Conservation (phyloP, 92 coral and sea anemone genomes). For the Umimayanthus chanpuru region DNA sequence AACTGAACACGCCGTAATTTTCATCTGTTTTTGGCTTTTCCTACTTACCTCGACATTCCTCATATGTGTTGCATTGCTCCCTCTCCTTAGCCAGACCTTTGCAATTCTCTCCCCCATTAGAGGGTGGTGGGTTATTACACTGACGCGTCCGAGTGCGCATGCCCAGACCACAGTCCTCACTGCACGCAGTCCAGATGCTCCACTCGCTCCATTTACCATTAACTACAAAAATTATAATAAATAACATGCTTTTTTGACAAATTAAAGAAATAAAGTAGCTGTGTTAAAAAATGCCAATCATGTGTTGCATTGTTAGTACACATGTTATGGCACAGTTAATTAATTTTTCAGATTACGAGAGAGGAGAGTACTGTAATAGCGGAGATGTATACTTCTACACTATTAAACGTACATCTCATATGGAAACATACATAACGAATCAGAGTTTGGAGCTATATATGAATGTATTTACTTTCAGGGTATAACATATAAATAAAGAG, state of each 20-base stretch:
- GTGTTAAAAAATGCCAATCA: too few relatives aligned
- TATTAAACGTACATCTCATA: not conserved
- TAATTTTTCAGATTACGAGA: too few relatives aligned
- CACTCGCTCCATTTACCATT: conserved; percentile 6
- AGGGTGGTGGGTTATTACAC: not conserved
- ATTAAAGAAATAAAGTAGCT: too few relatives aligned
- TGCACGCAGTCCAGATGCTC: not conserved
- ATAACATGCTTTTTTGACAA: too few relatives aligned
- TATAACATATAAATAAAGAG: too few relatives aligned
- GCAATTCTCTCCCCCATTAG: not conserved
- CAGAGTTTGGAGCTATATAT: not conserved
- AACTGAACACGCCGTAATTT: too few relatives aligned
- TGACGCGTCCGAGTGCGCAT: not conserved
- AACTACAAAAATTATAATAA: not conserved
- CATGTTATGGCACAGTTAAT: too few relatives aligned
- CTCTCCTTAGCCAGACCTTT: not conserved
- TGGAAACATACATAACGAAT: not conserved
- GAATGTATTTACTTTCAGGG: too few relatives aligned
- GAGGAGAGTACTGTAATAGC: too few relatives aligned
- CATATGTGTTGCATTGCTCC: not conserved
- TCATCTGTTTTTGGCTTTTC: not conserved
- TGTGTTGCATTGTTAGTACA: too few relatives aligned
- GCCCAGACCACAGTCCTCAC: conserved; percentile 13
- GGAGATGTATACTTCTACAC: not conserved
- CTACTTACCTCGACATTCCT: conserved; percentile 7